Evolutionary conservation across 2,113 vertebrate genomes (phyloP).

Genomic region (Cynocephalus volans): DNA sequence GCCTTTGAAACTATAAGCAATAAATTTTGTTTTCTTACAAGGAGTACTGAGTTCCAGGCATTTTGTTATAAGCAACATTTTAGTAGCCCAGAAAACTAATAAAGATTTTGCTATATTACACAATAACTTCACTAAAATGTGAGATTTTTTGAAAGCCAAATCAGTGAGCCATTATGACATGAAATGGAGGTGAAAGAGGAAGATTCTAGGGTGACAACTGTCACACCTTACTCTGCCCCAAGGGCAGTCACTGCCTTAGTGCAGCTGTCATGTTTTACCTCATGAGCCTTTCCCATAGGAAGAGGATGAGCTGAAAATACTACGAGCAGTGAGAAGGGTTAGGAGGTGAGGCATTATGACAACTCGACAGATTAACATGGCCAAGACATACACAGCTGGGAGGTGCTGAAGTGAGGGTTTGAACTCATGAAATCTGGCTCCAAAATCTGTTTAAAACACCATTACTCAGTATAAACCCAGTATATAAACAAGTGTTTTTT

Average conservation of each 20-base stretch:
- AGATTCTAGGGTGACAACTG: not conserved
- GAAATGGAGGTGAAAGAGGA: too few relatives aligned
- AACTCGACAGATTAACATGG: not conserved
- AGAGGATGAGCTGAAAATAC: not conserved
- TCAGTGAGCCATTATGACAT: too few relatives aligned
- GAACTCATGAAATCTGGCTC: not conserved
- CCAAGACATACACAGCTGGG: not conserved
- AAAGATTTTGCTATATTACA: not conserved
- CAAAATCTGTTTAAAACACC: not conserved
- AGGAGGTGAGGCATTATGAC: not conserved
- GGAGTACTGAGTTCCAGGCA: too few relatives aligned
- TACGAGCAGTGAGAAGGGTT: not conserved
- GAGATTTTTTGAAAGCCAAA: too few relatives aligned
- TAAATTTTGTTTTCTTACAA: too few relatives aligned
- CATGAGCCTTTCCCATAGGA: not conserved
- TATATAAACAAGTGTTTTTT: not conserved
- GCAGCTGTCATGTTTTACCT: not conserved
- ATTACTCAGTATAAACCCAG: not conserved
- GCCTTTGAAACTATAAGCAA: too few relatives aligned
- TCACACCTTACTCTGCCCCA: not conserved
- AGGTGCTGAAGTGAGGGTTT: not conserved
- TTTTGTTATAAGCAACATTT: too few relatives aligned
- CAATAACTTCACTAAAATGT: not conserved
- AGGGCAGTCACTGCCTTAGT: not conserved
- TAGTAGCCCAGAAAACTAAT: not conserved